Base-by-base conservation (phyloP, 1,140 invertebrate genomes). In the Drosophila trapezifrons region DNA sequence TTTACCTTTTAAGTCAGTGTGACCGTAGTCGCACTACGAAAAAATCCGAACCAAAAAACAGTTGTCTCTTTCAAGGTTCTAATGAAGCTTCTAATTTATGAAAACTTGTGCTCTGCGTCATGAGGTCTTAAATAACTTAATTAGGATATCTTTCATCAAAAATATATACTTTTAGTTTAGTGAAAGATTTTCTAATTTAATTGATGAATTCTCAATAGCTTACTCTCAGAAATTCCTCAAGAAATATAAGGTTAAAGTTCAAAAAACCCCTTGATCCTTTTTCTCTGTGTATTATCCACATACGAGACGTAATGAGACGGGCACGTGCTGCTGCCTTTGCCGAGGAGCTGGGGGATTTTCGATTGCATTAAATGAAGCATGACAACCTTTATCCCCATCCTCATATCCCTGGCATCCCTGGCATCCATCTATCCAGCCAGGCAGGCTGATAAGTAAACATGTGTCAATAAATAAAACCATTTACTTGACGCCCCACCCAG, bases 381-480 rank as follows among this genome's bases (percentile, higher is more conserved):
- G 76, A 62, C 66, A 89, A 77, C 64, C 76, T 71, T 72, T 63
- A 71, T 78, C n/a, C 56, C 35, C 72, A 45, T 15, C 18, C 57
- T 49, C 49, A 29, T 32, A 35, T 42, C 52, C 29, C 35, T 15
- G 9, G n/a, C 27, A 29, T 12, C n/a, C 62, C 20, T 13, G 55
- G 58, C 56, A 49, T 32, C 54, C 45, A 51, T 49, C 42, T 38
- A 27, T 40, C 46, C 22, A 32, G 17, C 17, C 22, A 22, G 29
- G n/a, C 57, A 29, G 32, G 74, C 74, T 67, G 77, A 75, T 83
- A 78, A 78, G 74, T 75, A 82, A 87, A 89, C 83, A 89, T 83
- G 84, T 87, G 83, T 87, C 84, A 87, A 89, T 89, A 87, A 89
- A 87, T 89, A 87, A 87, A 89, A 87, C 76, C 84, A 87, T 87